Evolutionary conservation across 2,113 vertebrate genomes (phyloP), one percentile per base, ranked within the genome.

Genomic region (Cercopithecus mona): DNA sequence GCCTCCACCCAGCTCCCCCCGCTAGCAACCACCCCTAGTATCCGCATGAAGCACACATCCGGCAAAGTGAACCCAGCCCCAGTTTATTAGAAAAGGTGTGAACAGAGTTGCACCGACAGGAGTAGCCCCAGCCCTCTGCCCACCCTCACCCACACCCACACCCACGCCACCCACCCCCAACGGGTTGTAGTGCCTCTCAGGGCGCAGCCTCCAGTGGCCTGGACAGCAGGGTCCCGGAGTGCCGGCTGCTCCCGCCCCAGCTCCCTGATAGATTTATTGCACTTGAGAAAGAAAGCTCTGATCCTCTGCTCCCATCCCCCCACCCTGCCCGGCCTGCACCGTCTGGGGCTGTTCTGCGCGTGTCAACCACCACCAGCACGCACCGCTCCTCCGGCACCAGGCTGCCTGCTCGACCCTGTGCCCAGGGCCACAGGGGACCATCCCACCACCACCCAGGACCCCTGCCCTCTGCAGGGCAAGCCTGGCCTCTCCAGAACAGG

Each of bases 261-360:
- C 97, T 98, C 98, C 98, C 98, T 98, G 98, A 98, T 96, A 97
- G 96, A 97, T 98, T 98, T 98, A 99, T 98, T 99, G 98, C 98
- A 99, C 98, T 98, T 98, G 89, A 98, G 96, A 98, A 96, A 94
- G 90, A 97, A 97, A 97, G 97, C 95, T 97, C 97, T 91, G 73
- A 68, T 57, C 85, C 94, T 96, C 88, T 25, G 84, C 75, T 20
- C 81, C 73, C 30, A n/a, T 38, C 83, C 45, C 57, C 79, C 96
- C 81, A 78, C 57, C 45, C 89, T 27, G 23, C 32, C 95, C 59
- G 23, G 90, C 81, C 76, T 76, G 5, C 93, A 79, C 93, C 5
- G 17, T 12, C 88, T 23, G 79, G 93, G 92, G 90, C 73, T 78
- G 27, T 38, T 80, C 84, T 23, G 13, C 8, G 0, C 30, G 55